Evolutionary conservation across 2,888 invertebrate genomes (phyloP).

Genomic region (Eilema caniola): DNA sequence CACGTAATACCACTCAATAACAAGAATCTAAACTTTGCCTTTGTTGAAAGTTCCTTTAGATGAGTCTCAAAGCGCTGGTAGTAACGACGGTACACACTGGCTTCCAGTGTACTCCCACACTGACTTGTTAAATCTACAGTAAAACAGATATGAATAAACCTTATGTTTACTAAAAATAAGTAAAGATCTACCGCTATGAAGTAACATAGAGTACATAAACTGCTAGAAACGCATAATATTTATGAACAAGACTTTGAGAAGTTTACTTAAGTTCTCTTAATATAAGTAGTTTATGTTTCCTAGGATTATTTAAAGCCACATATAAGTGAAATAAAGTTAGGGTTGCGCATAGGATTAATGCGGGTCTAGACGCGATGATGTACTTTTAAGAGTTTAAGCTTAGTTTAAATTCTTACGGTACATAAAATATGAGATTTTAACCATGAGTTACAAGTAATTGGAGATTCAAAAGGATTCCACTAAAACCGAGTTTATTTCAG

Average conservation of each 20-base stretch:
- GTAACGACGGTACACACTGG: slow-evolving; percentile 43
- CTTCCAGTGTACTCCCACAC: slow-evolving; percentile 46
- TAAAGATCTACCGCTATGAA: slow-evolving; percentile 57
- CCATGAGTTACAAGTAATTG: not conserved
- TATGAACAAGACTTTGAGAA: slow-evolving; percentile 22
- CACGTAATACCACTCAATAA: slow-evolving; percentile 39
- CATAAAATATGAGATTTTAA: not conserved
- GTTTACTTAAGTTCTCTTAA: slow-evolving; percentile 26
- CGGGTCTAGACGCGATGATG: slow-evolving; percentile 20
- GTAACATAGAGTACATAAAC: slow-evolving; percentile 51
- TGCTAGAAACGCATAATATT: slow-evolving; percentile 43
- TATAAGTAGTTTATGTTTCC: slow-evolving; percentile 30
- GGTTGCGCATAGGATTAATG: slow-evolving; percentile 28
- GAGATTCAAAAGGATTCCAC: too few species aligned
- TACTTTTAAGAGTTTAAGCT: slow-evolving; percentile 24
- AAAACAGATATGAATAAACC: slow-evolving; percentile 60
- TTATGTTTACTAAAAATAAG: slow-evolving; percentile 62
- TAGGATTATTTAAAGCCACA: slow-evolving; percentile 29
- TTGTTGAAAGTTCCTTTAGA: slow-evolving; percentile 40
- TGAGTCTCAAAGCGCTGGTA: slow-evolving; percentile 39
- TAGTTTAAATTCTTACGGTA: slow-evolving; percentile 21
- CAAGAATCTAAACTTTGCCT: slow-evolving; percentile 51
- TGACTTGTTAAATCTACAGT: slow-evolving; percentile 57
- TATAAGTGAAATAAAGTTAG: slow-evolving; percentile 23
- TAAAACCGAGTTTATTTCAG: too few species aligned